Evolutionary conservation across 1,140 invertebrate genomes (phyloP).

Genomic region (Procambarus virginalis): DNA sequence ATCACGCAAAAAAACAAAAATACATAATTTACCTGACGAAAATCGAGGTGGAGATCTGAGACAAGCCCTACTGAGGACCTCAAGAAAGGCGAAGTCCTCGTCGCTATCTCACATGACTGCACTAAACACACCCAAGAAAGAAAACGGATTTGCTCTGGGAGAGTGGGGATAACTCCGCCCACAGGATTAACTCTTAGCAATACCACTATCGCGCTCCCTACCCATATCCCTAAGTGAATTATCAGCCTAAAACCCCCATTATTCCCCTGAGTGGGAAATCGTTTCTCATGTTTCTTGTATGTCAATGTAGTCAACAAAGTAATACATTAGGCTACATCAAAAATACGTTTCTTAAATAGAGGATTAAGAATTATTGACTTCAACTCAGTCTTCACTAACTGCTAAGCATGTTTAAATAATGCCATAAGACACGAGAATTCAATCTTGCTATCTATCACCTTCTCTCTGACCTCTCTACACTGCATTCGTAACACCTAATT

Average conservation of each 20-base stretch:
- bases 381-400: too few relatives aligned
- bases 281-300: background rate
- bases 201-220: background rate
- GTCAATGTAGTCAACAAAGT: background rate
- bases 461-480: background rate
- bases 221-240: slow-evolving; percentile 12
- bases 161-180: slow-evolving; percentile 43
- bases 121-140: slow-evolving; percentile 34
- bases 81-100: background rate
- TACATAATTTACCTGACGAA: too few relatives aligned
- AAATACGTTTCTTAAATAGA: too few relatives aligned
- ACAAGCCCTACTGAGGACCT: too few relatives aligned
- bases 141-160: slow-evolving; percentile 23
- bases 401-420: background rate
- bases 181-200: slow-evolving; percentile 21
- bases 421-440: background rate
- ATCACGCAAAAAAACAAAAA: too few relatives aligned
- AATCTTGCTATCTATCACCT: background rate
- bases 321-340: background rate
- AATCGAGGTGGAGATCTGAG: too few relatives aligned
- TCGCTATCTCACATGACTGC: slow-evolving; percentile 5
- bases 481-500: slow-evolving; percentile 4
- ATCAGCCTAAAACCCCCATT: background rate
- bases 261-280: background rate
- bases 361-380: too few relatives aligned